Percentiles rank a stretch among this genome's conserved stretches.
These are phyloP conservation scores for Isurus oxyrinchus DNA, from an alignment of 2,113 vertebrate species.

Conservation along the genomic window DNA sequence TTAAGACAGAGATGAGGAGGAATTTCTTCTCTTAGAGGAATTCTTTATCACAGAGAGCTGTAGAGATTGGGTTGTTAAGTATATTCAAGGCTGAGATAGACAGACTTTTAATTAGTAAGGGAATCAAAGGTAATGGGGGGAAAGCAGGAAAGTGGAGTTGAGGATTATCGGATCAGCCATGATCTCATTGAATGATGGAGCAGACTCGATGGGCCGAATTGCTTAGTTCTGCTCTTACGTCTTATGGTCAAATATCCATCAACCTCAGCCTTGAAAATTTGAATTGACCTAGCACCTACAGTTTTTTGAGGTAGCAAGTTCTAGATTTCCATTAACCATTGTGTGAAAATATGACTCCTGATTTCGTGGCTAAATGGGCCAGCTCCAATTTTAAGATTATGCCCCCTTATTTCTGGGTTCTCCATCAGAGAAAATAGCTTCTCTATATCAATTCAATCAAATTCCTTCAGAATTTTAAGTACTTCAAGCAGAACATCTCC, in stretches of 20 bases:
- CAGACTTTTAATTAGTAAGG: too few species aligned
- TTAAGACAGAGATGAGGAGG: too few species aligned
- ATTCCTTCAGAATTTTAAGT: not conserved
- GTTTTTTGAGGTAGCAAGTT: not conserved
- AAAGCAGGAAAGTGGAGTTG: too few species aligned
- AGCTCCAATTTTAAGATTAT: not conserved
- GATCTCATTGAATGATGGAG: too few species aligned
- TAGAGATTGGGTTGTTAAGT: too few species aligned
- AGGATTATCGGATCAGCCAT: too few species aligned
- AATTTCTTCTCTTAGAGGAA: too few species aligned
- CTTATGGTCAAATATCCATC: not conserved
- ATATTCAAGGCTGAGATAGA: too few species aligned
- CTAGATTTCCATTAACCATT: not conserved
- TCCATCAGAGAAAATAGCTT: not conserved
- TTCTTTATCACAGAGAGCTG: too few species aligned
- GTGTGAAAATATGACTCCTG: not conserved
- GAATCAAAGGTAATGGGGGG: too few species aligned
- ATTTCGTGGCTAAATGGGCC: not conserved
- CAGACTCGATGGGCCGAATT: too few species aligned
- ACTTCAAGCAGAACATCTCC: not conserved
- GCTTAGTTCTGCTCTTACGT: too few species aligned
- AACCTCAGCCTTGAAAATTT: not conserved
- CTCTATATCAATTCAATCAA: not conserved
- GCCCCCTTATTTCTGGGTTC: not conserved
- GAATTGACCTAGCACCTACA: not conserved